Evolutionary conservation across 2,113 vertebrate genomes (phyloP).

Genomic region (Entosphenus tridentatus): DNA sequence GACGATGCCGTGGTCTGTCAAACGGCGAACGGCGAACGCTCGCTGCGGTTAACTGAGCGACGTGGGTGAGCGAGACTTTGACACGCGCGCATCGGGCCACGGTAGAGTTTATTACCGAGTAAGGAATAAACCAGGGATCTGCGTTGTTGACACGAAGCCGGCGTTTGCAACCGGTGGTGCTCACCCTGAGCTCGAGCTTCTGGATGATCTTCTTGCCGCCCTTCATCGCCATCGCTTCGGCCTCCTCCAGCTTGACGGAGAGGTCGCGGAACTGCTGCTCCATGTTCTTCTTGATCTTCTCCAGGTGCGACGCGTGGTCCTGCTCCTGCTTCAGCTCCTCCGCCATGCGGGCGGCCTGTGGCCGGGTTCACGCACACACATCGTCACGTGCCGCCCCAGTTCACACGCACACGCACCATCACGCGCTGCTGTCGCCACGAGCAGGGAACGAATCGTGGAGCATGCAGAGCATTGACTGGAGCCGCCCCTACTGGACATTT

Average conservation of each 20-base stretch:
- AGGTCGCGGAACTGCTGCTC: slow-evolving; percentile 29
- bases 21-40: too few relatives aligned
- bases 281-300: slow-evolving; percentile 37
- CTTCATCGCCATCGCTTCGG: slow-evolving; percentile 26
- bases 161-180: slow-evolving; percentile 7
- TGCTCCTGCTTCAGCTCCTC: slow-evolving; percentile 32
- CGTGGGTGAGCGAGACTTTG: too few relatives aligned
- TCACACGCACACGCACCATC: too few relatives aligned
- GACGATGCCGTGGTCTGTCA: too few relatives aligned
- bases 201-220: slow-evolving; percentile 20
- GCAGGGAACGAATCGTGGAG: too few relatives aligned
- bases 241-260: slow-evolving; percentile 26
- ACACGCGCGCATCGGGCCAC: too few relatives aligned
- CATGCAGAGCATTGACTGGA: too few relatives aligned
- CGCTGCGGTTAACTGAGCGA: too few relatives aligned
- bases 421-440: too few relatives aligned
- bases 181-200: slow-evolving; percentile 28
- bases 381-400: too few relatives aligned
- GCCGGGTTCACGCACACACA: too few relatives aligned
- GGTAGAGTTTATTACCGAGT: not conserved
- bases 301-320: slow-evolving; percentile 28
- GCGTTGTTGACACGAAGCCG: not conserved
- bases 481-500: too few relatives aligned
- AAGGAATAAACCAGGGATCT: slow-evolving; percentile 7
- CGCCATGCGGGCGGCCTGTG: slow-evolving; percentile 24